Evolutionary conservation across 92 coral and sea anemone species (phyloP).

Genomic region (Palythoa heliodiscus): DNA sequence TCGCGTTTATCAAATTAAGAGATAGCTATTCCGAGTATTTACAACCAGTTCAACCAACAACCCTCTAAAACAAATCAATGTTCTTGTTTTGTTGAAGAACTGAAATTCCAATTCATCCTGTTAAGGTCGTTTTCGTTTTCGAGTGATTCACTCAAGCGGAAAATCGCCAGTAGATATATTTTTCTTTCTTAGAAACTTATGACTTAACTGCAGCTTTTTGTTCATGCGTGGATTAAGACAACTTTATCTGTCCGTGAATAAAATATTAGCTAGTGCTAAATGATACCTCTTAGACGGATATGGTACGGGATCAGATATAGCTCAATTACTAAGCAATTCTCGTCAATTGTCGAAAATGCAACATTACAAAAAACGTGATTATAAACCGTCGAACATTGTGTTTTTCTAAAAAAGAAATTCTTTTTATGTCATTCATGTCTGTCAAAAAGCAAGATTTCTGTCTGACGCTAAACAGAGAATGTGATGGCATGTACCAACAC

Average conservation of each 20-base stretch:
- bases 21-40: constrained; percentile 19
- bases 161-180: background rate
- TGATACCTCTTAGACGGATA: constrained; percentile 14
- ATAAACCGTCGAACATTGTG: background rate
- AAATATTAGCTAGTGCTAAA: constrained; percentile 17
- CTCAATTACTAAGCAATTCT: background rate
- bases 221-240: background rate
- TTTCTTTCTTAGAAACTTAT: background rate
- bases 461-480: constrained; percentile 19
- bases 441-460: background rate
- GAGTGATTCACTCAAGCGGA: background rate
- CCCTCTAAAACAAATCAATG: background rate
- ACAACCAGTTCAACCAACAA: background rate
- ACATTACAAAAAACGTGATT: background rate
- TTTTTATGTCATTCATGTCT: background rate
- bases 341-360: background rate
- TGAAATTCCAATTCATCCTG: constrained; percentile 22
- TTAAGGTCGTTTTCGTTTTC: background rate
- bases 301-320: background rate
- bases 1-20: constrained; percentile 7
- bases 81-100: constrained; percentile 11
- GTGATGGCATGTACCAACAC: constrained; percentile 11
- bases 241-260: constrained; percentile 6
- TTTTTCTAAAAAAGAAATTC: background rate
- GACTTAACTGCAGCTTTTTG: constrained; percentile 24